Percentiles rank a stretch among this genome's conserved stretches.
Conservation (phyloP, 2,113 vertebrate species). For the Sinocyclocheilus anshuiensis region DNA sequence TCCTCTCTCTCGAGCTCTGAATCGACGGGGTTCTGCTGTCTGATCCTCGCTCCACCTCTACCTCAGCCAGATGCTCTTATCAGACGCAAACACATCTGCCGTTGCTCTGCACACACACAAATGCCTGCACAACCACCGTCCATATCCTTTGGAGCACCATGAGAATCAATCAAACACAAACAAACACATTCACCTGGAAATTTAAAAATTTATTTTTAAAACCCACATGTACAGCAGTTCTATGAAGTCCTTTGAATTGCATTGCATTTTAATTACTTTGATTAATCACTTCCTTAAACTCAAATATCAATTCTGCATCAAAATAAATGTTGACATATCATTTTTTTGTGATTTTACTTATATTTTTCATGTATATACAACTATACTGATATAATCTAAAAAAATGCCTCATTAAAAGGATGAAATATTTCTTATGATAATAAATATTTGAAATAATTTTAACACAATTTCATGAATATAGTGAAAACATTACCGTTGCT, state of each 20-base stretch:
- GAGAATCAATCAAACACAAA: not conserved
- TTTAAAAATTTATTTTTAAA: not conserved
- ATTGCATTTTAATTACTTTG: not conserved
- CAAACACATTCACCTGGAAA: not conserved
- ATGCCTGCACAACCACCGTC: not conserved
- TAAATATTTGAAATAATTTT: too few relatives aligned
- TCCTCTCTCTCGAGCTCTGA: not conserved
- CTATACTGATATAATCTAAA: too few relatives aligned
- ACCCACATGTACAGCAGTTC: not conserved
- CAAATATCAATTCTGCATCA: not conserved
- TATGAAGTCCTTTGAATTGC: not conserved
- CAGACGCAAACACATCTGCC: slow-evolving; percentile 29
- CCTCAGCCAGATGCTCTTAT: slow-evolving; percentile 25
- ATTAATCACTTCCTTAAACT: not conserved
- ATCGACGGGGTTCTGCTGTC: not conserved
- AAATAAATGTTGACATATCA: not conserved
- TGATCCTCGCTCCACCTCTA: slow-evolving; percentile 10
- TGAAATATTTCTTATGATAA: too few relatives aligned
- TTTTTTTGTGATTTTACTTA: not conserved
- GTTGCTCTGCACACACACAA: slow-evolving; percentile 27
- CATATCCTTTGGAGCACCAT: not conserved
- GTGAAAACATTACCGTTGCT: not conserved
- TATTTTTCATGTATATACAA: too few relatives aligned
- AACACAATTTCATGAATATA: too few relatives aligned
- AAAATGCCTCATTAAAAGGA: too few relatives aligned